These are phyloP conservation scores for Acipenser ruthenus DNA, from an alignment of 2,797 vertebrate species.

Conservation along the genomic window DNA sequence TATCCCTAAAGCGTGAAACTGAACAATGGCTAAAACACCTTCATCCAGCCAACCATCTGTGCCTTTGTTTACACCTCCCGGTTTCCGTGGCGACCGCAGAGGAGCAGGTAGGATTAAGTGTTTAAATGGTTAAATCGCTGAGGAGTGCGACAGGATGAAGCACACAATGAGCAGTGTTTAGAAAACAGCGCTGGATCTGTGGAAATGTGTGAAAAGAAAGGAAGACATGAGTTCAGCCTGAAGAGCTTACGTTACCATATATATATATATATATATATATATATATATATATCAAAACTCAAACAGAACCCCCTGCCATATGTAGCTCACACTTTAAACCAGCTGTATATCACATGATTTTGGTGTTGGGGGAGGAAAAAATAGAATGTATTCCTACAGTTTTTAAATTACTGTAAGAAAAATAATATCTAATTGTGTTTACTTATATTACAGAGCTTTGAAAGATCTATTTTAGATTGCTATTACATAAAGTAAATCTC, in stretches of 20 bases:
- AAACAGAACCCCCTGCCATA: too few relatives aligned
- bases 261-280: too few relatives aligned
- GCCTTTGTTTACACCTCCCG: conserved; percentile 51
- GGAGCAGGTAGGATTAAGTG: conserved; percentile 40
- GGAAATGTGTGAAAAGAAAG: conserved; percentile 3
- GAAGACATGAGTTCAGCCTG: too few relatives aligned
- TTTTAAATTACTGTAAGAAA: background rate
- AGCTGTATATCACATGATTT: background rate
- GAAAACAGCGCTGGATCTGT: background rate
- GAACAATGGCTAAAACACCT: conserved; percentile 36
- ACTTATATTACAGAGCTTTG: too few relatives aligned
- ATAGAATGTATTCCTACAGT: background rate
- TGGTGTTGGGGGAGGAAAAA: background rate
- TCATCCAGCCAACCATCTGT: conserved; percentile 53
- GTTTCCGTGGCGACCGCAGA: conserved; percentile 50
- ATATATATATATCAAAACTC: too few relatives aligned
- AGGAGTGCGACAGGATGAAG: background rate
- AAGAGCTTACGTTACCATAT: too few relatives aligned
- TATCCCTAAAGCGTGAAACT: conserved; percentile 24
- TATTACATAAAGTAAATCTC: too few relatives aligned
- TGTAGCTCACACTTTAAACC: too few relatives aligned
- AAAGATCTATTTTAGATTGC: too few relatives aligned
- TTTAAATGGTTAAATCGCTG: conserved; percentile 9
- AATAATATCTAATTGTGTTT: conserved; percentile 4
- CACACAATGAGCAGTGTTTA: conserved; percentile 8